Base-by-base conservation (phyloP, 2,113 vertebrate genomes). In the Poeciliopsis occidentalis region DNA sequence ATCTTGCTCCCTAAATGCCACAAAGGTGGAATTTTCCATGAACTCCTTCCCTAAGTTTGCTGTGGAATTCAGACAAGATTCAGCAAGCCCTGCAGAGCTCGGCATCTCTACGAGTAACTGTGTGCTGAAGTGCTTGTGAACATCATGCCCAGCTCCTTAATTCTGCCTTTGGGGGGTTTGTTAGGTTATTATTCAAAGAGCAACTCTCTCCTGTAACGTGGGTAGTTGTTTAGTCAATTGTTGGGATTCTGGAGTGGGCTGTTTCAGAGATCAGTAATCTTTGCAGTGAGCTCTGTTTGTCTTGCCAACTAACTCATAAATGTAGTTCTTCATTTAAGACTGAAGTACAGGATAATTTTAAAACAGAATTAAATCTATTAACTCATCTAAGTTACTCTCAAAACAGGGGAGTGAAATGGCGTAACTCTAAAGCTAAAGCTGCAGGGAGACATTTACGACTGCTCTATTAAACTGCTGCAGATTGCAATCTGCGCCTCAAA, bases 21-120 rank as follows among this genome's bases (percentile, higher is more conserved):
- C 77, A 86, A 77, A 85, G 78, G 81, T 88, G 93, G 92, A 94
- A 94, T 93, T 94, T 93, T 94, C 92, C 92, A 91, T 69, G 6
- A 86, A 85, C 62, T 71, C 51, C 83, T 89, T 89, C 83, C 75
- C 74, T 31, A 73, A 60, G 68, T 81, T 71, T 3, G 24, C 79
- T 78, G 86, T 63, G 92, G 93, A 93, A 94, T 94, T 91, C 77
- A 82, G 91, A 87, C 93, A 94, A 90, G 93, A 91, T 70, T 67
- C 75, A 82, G 82, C 93, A 93, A 54, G 93, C 64, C 51, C 85
- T 69, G 75, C 63, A 34, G 67, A 75, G 67, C 37, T 60, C 73
- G 11, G 80, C 78, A 61, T 80, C 76, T 67, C 64, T 13, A 79
- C 85, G 76, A 29, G 78, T 44, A 81, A 81, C 76, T 71, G 39